Percentiles rank a stretch among this genome's conserved stretches.
Conservation (phyloP, 1,140 invertebrate genomes). For the Diachasma alloeum region DNA sequence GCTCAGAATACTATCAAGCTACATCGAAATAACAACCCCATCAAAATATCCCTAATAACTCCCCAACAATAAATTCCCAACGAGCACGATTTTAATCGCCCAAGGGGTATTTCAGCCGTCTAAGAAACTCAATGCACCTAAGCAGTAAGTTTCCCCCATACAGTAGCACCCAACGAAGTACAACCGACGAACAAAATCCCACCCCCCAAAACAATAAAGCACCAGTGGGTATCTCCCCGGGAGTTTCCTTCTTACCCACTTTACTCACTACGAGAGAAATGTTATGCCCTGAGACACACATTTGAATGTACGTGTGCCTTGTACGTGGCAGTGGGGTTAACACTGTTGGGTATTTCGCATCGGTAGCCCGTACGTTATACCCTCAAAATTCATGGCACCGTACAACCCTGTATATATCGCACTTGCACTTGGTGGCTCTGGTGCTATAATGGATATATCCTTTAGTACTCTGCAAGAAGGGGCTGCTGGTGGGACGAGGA, state of each 20-base stretch:
- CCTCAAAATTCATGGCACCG: slow-evolving; percentile 53
- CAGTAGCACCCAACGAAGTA: background rate
- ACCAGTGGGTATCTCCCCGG: background rate
- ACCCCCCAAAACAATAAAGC: background rate
- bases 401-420: slow-evolving; percentile 45
- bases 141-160: background rate
- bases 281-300: background rate
- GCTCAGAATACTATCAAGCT: no score
- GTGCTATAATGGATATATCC: slow-evolving; percentile 50
- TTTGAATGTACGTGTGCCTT: background rate
- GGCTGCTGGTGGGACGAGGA: background rate
- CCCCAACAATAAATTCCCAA: no score
- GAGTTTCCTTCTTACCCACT: slow-evolving; percentile 7
- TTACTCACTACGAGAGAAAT: background rate
- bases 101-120: no score
- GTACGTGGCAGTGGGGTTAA: background rate
- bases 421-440: slow-evolving; percentile 47
- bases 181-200: background rate
- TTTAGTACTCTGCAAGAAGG: slow-evolving; percentile 42
- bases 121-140: no score
- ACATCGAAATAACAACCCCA: no score
- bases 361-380: slow-evolving; percentile 33
- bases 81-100: no score
- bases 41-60: background rate
- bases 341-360: background rate